Base-by-base conservation (phyloP, 2,888 invertebrate species). In the Brachyopa scutellaris region DNA sequence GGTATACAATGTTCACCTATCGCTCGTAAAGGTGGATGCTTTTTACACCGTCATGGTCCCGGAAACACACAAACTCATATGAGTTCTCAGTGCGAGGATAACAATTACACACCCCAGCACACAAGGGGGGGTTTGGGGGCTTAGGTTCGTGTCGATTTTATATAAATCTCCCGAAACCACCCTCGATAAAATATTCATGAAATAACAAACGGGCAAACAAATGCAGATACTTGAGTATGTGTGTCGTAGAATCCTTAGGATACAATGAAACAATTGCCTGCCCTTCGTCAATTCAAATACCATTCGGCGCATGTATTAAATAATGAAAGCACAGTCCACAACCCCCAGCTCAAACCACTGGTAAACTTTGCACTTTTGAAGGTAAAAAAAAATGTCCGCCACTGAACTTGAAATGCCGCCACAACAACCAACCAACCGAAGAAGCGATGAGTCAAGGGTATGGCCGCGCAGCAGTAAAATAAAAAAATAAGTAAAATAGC, bases 321-420 rank as follows among this genome's bases (percentile, higher is more conserved):
- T 61, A 61, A 69, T 55, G 55, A 69, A 69, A 23, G 62, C 31
- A 36, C n/a, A 2, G 4, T 33, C 53, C n/a, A 9, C 42, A 19
- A n/a, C n/a, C 26, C 38, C 17, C 47, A 9, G 47, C 45, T 1
- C 9, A 6, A 2, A 0, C 0, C 19, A 1, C 2, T n/a, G 9
- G 5, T 21, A 29, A 21, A 62, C 17, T 45, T 64, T 64, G 38
- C 49, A 49, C 8, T 49, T 49, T 73, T 53, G 13, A 29, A 21
- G 45, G 45, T 62, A 59, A 38, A 36, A 23, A 19, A 73, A 40
- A 31, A 49, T 21, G 47, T 69, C 33, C 61, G 36, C 29, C 61
- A 62, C 53, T 79, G 66, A 79, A 79, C 79, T 73, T 79, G 73
- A 79, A 79, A 67, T 51, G 51, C 59, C 45, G 51, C 57, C 70